These are phyloP conservation scores for Tarsius wallacei DNA, from an alignment of 2,797 vertebrate genomes.

Conservation along the genomic window DNA sequence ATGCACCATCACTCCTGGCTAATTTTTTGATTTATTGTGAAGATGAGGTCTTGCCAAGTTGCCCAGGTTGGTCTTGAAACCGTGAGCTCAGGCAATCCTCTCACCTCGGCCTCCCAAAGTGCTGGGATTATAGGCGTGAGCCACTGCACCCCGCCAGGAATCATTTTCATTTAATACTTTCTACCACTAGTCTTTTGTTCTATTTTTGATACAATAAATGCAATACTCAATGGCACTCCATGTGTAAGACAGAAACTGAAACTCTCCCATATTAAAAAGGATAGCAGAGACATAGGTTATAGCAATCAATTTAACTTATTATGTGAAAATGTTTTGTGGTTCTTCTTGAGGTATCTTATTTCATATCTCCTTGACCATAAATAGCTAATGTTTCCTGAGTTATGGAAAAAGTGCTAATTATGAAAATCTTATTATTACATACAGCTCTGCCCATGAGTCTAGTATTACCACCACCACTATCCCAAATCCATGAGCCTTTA, in stretches of 20 bases:
- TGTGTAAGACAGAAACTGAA: background rate
- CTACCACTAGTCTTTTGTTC: background rate
- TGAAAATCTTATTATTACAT: background rate
- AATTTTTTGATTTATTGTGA: too few relatives aligned
- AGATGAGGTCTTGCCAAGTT: too few relatives aligned
- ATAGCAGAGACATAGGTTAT: background rate
- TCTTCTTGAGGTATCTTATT: background rate
- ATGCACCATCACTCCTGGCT: too few relatives aligned
- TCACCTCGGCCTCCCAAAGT: too few relatives aligned
- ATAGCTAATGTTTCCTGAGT: background rate
- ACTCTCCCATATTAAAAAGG: background rate
- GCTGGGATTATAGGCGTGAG: too few relatives aligned
- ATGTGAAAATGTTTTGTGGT: constrained; percentile 13
- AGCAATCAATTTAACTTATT: background rate
- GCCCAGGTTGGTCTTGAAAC: too few relatives aligned
- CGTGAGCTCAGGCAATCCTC: too few relatives aligned
- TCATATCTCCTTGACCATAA: background rate
- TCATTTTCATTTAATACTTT: constrained; percentile 49
- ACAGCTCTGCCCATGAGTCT: background rate
- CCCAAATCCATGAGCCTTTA: background rate
- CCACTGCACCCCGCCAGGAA: background rate
- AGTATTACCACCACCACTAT: background rate
- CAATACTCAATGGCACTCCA: background rate
- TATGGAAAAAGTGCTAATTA: background rate
- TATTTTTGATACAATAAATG: constrained; percentile 13